Conservation (phyloP, 2,888 invertebrate species). For the Nemurella pictetii region DNA sequence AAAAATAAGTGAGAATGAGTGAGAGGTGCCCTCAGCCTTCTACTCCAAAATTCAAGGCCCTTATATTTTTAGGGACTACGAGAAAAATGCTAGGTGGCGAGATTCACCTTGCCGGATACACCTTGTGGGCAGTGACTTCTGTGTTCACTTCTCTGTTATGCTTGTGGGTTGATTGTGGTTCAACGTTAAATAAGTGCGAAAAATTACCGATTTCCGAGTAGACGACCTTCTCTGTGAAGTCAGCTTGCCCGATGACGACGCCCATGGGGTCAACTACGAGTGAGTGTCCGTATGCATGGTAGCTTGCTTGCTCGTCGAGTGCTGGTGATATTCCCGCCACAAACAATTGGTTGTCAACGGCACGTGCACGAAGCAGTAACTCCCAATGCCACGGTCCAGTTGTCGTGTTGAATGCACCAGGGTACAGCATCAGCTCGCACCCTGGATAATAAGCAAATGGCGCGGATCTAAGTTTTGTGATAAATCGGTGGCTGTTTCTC, state of each 20-base stretch:
- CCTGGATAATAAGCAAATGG: constrained; percentile 55
- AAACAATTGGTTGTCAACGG: constrained; percentile 87
- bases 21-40: no score
- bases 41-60: no score
- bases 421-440: constrained; percentile 85
- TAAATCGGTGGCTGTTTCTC: neutral
- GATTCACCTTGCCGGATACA: no score
- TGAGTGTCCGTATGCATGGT: constrained; percentile 89
- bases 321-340: constrained; percentile 86
- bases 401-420: constrained; percentile 95
- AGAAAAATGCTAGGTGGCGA: no score
- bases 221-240: constrained; percentile 70
- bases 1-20: no score
- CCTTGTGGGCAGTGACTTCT: no score
- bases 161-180: no score
- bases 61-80: no score
- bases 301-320: constrained; percentile 68
- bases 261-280: constrained; percentile 85
- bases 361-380: constrained; percentile 75
- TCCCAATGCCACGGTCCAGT: constrained; percentile 96
- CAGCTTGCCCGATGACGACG: constrained; percentile 68
- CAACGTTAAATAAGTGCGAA: constrained; percentile 23
- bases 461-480: no score
- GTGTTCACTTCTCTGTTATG: no score
- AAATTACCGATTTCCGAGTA: constrained; percentile 73